These are phyloP conservation scores for Elysia chlorotica DNA, from an alignment of 1,140 invertebrate genomes.

Conservation along the genomic window DNA sequence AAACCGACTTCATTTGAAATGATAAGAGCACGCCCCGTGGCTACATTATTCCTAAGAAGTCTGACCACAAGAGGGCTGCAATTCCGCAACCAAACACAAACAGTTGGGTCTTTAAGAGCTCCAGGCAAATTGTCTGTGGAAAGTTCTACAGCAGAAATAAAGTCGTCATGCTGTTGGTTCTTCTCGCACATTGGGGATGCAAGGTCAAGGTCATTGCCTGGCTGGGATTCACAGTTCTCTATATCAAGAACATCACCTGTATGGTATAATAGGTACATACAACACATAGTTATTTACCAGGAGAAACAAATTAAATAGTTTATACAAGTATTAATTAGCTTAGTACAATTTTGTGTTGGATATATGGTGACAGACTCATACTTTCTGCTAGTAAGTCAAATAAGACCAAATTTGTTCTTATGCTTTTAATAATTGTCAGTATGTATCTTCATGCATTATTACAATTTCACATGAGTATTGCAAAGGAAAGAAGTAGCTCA, in stretches of 20 bases:
- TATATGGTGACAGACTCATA: neutral
- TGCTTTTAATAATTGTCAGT: neutral
- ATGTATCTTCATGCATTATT: no score
- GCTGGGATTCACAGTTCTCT: neutral
- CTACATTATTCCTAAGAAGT: neutral
- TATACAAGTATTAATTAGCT: neutral
- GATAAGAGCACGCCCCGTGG: conserved; percentile 7
- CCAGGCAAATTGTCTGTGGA: neutral
- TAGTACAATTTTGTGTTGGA: neutral
- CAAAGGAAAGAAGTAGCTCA: no score
- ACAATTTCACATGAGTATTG: no score
- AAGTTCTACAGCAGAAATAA: neutral
- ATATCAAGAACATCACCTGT: neutral
- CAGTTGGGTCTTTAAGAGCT: neutral
- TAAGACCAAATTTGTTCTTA: neutral
- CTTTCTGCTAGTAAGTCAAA: neutral
- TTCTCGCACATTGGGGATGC: conserved; percentile 2
- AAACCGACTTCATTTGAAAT: neutral
- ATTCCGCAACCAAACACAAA: conserved; percentile 8
- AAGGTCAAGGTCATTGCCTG: conserved; percentile 3
- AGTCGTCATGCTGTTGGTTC: conserved; percentile 9
- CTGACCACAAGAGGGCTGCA: conserved; percentile 3
- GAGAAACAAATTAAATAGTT: neutral
- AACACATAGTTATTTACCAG: neutral
- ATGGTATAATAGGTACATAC: no score